Evolutionary conservation across 2,888 invertebrate species (phyloP).

Genomic region (Drosophila ezoana): DNA sequence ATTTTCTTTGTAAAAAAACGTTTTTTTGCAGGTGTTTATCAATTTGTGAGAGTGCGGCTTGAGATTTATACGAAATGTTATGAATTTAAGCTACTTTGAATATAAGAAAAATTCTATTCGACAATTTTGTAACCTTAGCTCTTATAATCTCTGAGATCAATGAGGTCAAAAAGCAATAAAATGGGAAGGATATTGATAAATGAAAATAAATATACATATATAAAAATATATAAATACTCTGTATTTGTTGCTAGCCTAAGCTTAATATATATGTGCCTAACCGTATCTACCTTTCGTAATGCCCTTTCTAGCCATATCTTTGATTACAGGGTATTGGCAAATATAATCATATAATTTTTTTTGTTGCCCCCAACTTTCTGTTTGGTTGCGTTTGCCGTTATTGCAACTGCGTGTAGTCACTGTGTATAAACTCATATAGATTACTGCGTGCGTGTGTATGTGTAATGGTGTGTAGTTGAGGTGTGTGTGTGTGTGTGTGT

Average conservation of each 20-base stretch:
- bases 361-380: constrained; percentile 32
- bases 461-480: not conserved
- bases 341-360: constrained; percentile 57
- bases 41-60: too few relatives aligned
- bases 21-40: too few relatives aligned
- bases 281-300: too few relatives aligned
- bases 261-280: too few relatives aligned
- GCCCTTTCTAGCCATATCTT: not conserved
- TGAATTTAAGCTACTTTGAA: too few relatives aligned
- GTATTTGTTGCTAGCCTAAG: too few relatives aligned
- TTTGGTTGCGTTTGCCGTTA: constrained; percentile 34
- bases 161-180: not conserved
- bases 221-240: too few relatives aligned
- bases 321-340: constrained; percentile 34
- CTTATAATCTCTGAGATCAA: not conserved
- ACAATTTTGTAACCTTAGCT: not conserved
- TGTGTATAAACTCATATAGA: constrained; percentile 24
- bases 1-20: too few relatives aligned
- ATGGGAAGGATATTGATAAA: too few relatives aligned
- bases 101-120: not conserved
- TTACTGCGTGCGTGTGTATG: constrained; percentile 20
- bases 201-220: too few relatives aligned
- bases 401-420: constrained; percentile 34
- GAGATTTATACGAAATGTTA: too few relatives aligned
- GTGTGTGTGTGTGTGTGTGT: constrained; percentile 32